Base-by-base conservation (phyloP, 2,797 vertebrate species). In the Mareca penelope region DNA sequence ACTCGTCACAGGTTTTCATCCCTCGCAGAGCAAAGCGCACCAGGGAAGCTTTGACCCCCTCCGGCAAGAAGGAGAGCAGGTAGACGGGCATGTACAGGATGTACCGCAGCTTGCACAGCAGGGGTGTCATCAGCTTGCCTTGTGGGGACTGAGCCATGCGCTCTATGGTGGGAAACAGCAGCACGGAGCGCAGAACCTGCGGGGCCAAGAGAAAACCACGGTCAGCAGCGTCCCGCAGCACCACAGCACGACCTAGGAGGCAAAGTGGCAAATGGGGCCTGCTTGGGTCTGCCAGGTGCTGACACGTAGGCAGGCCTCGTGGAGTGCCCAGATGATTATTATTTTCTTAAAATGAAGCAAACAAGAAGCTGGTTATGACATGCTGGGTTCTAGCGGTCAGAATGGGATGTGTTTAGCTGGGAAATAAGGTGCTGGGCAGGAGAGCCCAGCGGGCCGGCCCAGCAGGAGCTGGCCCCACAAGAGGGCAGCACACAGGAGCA, bases 101-200 rank as follows among this genome's bases (percentile, higher is more conserved):
- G 7, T 99, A 99, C 5, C 99, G 99, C 44, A 99, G 90, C 56
- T 97, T 98, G 97, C 99, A 99, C 72, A 99, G 80, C 65, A 99
- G 19, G 0, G 99, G 99, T 12, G 99, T 99, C 98, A 99, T 97
- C n/a, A 98, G 89, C 96, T 98, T 98, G 29, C 99, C 99, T 28
- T 98, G 98, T 2, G 99, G 99, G 4, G 98, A 98, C 96, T 97
- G 97, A 10, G 99, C 98, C 97, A 99, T 98, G 35, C 98, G 98
- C 90, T 99, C 99, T 8, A 99, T 99, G 1, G 99, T 99, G 5
- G 99, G 99, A 91, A 99, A 99, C 48, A 99, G 98, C 98, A 99
- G 96, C 93, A 99, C 91, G 2, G 98, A 97, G 96, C 98, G 99
- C 37, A 98, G 61, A 60, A 99, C 96, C 99, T 99, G 96, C 0